Percentiles rank a stretch among this genome's conserved stretches.
phyloP scores from a whole-genome alignment of 2,888 invertebrate species.

The Drosophila nigricruria region DNA sequence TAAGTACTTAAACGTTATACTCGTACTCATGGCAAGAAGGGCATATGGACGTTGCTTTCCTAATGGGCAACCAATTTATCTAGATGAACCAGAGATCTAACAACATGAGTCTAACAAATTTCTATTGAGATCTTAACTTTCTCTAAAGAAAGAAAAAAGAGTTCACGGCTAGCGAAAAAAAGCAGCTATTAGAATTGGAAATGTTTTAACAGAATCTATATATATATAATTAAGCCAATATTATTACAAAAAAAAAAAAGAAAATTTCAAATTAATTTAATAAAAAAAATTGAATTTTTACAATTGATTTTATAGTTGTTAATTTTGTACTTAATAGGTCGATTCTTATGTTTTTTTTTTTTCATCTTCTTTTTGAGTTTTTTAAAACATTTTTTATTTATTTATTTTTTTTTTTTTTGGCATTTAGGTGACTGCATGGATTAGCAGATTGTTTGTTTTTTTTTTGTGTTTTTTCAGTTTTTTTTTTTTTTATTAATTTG shows the following conservation, averaged over 20 bases:
- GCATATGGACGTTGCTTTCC: slow-evolving; percentile 10
- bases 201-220: slow-evolving; percentile 2
- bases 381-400: neutral
- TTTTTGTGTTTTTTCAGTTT: slow-evolving; percentile 4
- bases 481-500: slow-evolving; percentile 17
- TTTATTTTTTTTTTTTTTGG: slow-evolving; percentile 20
- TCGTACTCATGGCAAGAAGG: slow-evolving; percentile 17
- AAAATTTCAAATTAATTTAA: neutral
- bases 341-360: slow-evolving; percentile 16
- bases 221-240: slow-evolving; percentile 25
- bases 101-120: neutral
- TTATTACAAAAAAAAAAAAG: slow-evolving; percentile 11
- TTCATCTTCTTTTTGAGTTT: neutral
- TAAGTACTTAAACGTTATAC: slow-evolving; percentile 11
- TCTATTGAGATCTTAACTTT: slow-evolving; percentile 15
- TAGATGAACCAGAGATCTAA: slow-evolving; percentile 11
- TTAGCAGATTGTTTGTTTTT: slow-evolving; percentile 15
- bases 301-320: slow-evolving; percentile 31
- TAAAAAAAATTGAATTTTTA: slow-evolving; percentile 30
- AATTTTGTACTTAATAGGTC: slow-evolving; percentile 53
- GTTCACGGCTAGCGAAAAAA: slow-evolving; percentile 36
- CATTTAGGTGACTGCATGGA: slow-evolving; percentile 23
- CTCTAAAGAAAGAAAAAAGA: slow-evolving; percentile 3
- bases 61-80: slow-evolving; percentile 3
- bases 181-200: slow-evolving; percentile 18